phyloP scores from a whole-genome alignment of 2,113 vertebrate species.

The Manacus vitellinus region DNA sequence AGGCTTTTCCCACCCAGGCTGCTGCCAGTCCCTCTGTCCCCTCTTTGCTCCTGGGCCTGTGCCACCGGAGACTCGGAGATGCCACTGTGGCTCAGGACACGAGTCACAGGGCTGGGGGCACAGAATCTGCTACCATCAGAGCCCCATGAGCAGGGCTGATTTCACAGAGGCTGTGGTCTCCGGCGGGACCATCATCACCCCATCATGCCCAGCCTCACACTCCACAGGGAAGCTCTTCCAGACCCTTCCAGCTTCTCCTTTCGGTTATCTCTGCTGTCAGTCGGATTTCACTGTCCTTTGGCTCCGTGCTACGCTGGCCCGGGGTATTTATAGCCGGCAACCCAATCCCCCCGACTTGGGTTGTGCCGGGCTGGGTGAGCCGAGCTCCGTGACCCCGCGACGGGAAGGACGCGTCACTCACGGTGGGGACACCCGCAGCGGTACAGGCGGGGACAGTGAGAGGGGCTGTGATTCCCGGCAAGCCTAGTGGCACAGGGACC shows the following conservation, averaged over 20 bases:
- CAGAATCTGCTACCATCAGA: fast-evolving
- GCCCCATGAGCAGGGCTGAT: fast-evolving
- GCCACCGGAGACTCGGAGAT: neutral
- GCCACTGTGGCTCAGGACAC: neutral
- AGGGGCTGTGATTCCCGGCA: neutral
- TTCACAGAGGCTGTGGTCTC: neutral
- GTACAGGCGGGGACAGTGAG: fast-evolving
- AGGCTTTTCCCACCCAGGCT: neutral
- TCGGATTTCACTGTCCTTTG: neutral
- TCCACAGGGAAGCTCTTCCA: neutral
- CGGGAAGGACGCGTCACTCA: neutral
- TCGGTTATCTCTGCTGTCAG: fast-evolving
- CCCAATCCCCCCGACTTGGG: neutral
- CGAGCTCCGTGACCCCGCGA: fast-evolving
- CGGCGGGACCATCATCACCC: neutral
- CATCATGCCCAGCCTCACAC: too few species aligned
- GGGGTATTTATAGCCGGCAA: neutral
- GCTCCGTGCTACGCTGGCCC: fast-evolving
- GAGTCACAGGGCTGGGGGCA: too few species aligned
- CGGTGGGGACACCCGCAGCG: neutral
- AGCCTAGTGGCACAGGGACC: neutral
- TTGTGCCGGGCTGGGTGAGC: neutral
- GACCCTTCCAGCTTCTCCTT: neutral
- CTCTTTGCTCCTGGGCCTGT: neutral
- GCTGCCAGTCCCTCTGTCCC: neutral